Conservation (phyloP, 2,113 vertebrate species). For the Beaufortia kweichowensis region DNA sequence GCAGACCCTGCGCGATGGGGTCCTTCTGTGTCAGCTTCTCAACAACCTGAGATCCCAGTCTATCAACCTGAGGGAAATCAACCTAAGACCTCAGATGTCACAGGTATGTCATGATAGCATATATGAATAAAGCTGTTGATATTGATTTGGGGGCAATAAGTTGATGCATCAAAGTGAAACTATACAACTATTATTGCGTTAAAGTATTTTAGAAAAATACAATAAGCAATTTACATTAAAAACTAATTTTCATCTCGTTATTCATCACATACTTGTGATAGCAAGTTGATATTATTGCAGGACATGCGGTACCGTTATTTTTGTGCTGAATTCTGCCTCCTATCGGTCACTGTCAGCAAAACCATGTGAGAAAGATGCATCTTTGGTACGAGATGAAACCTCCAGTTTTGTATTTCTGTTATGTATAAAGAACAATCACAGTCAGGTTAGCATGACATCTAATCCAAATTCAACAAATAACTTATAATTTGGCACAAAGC, state of each 20-base stretch:
- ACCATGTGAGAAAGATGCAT: background rate
- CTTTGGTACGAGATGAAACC: background rate
- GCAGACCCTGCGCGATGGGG: constrained; percentile 93
- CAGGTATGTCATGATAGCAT: constrained; percentile 76
- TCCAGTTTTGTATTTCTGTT: background rate
- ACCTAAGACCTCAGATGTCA: constrained; percentile 95
- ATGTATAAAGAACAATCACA: background rate
- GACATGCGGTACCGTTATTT: constrained; percentile 17
- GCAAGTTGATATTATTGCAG: background rate
- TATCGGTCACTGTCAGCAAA: background rate
- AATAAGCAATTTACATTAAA: background rate
- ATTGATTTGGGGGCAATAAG: background rate
- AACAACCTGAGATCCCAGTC: constrained; percentile 88
- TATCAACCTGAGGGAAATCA: constrained; percentile 96
- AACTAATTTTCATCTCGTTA: background rate
- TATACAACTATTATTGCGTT: background rate
- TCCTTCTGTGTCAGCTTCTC: constrained; percentile 93
- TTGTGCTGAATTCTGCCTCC: background rate
- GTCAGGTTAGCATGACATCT: no score
- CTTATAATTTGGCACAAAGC: no score
- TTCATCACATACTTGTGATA: background rate
- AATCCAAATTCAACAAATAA: no score
- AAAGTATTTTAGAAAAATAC: background rate
- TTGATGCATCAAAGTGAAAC: background rate
- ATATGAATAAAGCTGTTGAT: no score